phyloP scores from a whole-genome alignment of 2,888 invertebrate genomes.

The Pachliopta kotzebuea region DNA sequence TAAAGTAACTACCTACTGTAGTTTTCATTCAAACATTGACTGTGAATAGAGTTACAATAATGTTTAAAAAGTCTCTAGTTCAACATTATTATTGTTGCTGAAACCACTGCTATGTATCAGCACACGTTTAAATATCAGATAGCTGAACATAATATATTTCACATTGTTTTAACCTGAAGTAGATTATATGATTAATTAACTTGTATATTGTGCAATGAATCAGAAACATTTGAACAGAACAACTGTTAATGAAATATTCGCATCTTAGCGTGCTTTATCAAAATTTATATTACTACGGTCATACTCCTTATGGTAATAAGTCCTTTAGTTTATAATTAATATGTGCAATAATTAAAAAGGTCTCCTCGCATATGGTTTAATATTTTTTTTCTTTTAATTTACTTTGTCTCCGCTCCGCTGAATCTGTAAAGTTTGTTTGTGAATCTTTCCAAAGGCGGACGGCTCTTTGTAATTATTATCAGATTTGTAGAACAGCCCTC shows the following conservation, averaged over 20 bases:
- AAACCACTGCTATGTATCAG: background rate
- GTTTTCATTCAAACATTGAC: background rate
- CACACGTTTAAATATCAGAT: no score
- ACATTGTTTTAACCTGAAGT: no score
- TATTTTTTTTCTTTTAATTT: slow-evolving; percentile 1
- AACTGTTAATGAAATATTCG: no score
- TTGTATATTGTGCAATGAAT: no score
- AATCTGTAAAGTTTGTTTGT: slow-evolving; percentile 1
- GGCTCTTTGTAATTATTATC: slow-evolving; percentile 24
- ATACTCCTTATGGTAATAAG: background rate
- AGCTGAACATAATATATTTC: no score
- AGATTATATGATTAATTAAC: no score
- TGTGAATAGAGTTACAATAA: background rate
- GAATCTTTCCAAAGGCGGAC: background rate
- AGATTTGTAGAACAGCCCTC: slow-evolving; percentile 13
- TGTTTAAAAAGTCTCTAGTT: background rate
- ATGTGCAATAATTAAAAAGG: background rate
- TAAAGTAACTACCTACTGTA: background rate
- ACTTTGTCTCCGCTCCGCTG: background rate
- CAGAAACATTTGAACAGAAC: no score
- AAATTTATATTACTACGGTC: no score
- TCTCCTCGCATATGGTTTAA: background rate
- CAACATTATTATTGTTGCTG: background rate
- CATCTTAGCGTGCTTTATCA: no score
- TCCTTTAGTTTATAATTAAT: background rate